These are phyloP conservation scores for Timema podura DNA, from an alignment of 2,888 invertebrate genomes.

Conservation along the genomic window DNA sequence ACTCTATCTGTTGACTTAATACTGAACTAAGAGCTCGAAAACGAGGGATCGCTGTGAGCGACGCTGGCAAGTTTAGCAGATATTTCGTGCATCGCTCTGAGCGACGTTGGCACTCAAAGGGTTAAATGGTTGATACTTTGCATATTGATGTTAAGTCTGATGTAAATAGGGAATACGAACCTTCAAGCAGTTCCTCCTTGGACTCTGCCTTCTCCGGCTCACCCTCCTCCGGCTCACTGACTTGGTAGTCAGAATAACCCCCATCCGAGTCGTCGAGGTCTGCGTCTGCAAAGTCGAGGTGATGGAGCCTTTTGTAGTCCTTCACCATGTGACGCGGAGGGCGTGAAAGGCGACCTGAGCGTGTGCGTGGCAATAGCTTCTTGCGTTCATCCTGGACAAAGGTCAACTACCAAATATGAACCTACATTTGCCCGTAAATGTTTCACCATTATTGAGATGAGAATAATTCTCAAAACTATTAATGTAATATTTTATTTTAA, in stretches of 20 bases:
- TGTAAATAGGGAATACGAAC: constrained; percentile 9
- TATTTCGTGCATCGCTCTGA: too few species aligned
- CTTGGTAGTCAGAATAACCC: constrained; percentile 55
- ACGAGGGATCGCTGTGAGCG: too few species aligned
- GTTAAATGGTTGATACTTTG: too few species aligned
- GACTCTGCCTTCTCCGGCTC: constrained; percentile 15
- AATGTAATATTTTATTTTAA: neutral
- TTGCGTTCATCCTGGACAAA: constrained; percentile 45
- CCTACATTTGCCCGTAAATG: too few species aligned
- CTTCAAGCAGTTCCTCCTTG: constrained; percentile 21
- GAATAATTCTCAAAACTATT: neutral
- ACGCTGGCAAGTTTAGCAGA: too few species aligned
- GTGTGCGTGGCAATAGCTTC: constrained; percentile 50
- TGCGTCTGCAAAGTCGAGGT: constrained; percentile 52
- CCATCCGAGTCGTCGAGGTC: constrained; percentile 55
- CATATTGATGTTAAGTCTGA: too few species aligned
- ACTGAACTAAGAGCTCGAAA: too few species aligned
- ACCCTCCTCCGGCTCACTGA: constrained; percentile 37
- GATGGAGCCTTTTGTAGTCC: constrained; percentile 56
- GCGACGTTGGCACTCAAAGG: too few species aligned
- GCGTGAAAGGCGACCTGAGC: constrained; percentile 54
- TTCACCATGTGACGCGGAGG: constrained; percentile 58
- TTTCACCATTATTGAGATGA: neutral
- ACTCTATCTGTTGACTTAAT: too few species aligned
- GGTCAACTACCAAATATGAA: too few species aligned